A percentile compares a stretch with the other conserved stretches of the same genome.
These are phyloP conservation scores for Heteromormyrus szaboi DNA, from an alignment of 2,797 vertebrate genomes.

Conservation along the genomic window DNA sequence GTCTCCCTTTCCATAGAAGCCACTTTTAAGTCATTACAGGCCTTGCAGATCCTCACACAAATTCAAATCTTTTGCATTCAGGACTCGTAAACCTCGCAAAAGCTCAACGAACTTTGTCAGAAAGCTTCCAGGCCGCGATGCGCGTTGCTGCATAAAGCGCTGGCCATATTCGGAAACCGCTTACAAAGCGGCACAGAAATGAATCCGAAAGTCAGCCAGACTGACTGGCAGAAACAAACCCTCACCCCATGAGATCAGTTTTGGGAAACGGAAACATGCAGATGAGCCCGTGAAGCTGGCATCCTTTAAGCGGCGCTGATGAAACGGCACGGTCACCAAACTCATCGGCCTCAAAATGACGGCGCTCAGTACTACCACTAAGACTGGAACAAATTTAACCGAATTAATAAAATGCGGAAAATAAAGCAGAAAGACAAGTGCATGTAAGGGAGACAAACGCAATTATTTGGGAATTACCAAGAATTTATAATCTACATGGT, in stretches of 20 bases:
- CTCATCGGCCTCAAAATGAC: background rate
- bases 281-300: background rate
- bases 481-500: background rate
- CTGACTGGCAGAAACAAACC: background rate
- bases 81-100: background rate
- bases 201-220: background rate
- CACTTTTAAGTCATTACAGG: background rate
- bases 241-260: background rate
- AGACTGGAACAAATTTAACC: background rate
- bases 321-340: background rate
- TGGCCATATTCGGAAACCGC: background rate
- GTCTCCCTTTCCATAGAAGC: background rate
- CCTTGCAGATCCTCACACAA: background rate
- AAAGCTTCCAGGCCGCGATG: constrained; percentile 16
- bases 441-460: background rate
- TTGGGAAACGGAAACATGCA: background rate
- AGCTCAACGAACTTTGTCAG: background rate
- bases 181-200: constrained; percentile 5
- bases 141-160: background rate
- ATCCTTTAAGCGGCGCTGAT: background rate
- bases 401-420: background rate
- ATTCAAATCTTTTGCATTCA: background rate
- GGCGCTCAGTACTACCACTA: background rate
- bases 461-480: background rate
- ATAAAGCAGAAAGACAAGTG: background rate